These are phyloP conservation scores for Percopsis omiscomaycus DNA, from an alignment of 2,797 vertebrate species.

Conservation along the genomic window DNA sequence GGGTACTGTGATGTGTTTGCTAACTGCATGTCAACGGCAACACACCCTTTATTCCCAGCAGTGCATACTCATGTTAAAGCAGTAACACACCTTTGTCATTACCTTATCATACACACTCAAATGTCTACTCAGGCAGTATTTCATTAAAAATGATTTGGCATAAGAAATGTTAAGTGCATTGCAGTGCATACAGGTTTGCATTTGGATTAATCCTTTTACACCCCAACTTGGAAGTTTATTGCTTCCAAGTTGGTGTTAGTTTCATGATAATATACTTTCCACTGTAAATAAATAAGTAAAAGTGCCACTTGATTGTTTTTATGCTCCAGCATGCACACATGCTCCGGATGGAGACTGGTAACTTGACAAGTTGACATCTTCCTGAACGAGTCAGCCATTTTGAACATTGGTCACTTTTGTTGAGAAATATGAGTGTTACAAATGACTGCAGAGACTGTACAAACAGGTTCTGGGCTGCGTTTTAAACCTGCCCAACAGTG, in stretches of 20 bases:
- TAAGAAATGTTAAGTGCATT: background rate
- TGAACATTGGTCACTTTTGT: background rate
- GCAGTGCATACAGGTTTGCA: too few species aligned
- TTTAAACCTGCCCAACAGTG: background rate
- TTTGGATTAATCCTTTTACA: background rate
- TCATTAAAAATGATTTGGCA: background rate
- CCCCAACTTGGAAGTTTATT: background rate
- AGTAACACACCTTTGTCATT: background rate
- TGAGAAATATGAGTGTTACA: background rate
- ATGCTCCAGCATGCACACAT: too few species aligned
- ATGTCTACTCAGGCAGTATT: background rate
- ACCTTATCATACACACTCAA: background rate
- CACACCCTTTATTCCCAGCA: constrained; percentile 30
- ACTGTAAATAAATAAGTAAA: too few species aligned
- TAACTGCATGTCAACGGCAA: constrained; percentile 19
- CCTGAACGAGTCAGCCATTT: background rate
- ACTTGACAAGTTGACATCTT: background rate
- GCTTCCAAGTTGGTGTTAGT: too few species aligned
- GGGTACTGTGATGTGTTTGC: constrained; percentile 20
- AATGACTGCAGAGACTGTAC: constrained; percentile 18
- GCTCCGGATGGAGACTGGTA: background rate
- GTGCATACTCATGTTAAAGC: background rate
- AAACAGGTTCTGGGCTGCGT: constrained; percentile 42
- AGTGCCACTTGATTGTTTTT: too few species aligned
- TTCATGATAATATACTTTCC: too few species aligned